Percentiles rank a stretch among this genome's conserved stretches.
Evolutionary conservation across 2,113 vertebrate species (phyloP).

Genomic region (Oreotrochilus melanogaster): DNA sequence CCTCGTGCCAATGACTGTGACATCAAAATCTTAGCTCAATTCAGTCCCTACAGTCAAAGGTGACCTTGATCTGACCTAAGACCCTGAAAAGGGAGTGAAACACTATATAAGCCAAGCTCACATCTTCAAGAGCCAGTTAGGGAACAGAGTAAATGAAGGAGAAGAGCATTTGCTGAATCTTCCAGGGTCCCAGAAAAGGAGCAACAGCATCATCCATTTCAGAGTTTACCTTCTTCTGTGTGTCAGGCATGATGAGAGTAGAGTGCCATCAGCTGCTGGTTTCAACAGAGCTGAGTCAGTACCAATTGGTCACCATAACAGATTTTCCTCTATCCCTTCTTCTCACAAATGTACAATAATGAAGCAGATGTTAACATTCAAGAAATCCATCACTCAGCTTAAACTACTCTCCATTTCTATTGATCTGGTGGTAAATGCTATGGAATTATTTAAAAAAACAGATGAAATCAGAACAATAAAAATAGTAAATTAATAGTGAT

Average conservation of each 20-base stretch:
- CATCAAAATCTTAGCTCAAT: background rate
- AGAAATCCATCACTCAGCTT: background rate
- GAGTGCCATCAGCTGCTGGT: background rate
- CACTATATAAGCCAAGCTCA: background rate
- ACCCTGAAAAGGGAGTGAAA: background rate
- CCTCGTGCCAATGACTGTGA: background rate
- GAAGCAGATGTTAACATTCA: background rate
- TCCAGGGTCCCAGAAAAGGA: background rate
- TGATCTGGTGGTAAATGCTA: background rate
- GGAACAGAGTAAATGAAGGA: background rate
- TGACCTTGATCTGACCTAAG: background rate
- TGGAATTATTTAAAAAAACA: background rate
- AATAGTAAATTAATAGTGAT: background rate
- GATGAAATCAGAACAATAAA: background rate
- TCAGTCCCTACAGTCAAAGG: background rate
- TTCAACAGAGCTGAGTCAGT: background rate
- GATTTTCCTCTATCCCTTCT: background rate
- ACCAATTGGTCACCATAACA: background rate
- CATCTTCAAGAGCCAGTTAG: background rate
- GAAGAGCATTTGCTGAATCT: background rate
- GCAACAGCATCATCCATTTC: background rate
- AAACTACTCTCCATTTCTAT: background rate
- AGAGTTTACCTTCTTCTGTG: background rate
- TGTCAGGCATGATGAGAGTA: background rate
- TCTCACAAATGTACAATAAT: background rate